phyloP scores from a whole-genome alignment of 1,140 invertebrate genomes.

The Bombus huntii region DNA sequence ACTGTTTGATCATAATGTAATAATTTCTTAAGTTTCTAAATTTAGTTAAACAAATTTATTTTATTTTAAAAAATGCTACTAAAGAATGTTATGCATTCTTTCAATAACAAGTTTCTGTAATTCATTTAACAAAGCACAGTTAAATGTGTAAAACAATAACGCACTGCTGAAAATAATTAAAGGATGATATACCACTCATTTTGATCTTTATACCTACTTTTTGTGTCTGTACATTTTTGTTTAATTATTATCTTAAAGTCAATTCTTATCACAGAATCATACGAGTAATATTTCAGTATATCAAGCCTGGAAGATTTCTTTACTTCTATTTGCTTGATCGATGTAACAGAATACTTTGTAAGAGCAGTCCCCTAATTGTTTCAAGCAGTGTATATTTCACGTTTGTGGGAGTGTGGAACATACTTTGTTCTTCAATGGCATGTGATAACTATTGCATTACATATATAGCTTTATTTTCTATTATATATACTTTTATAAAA shows the following conservation, averaged over 20 bases:
- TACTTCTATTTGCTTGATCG: neutral
- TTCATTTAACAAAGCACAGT: constrained; percentile 24
- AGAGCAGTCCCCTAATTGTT: neutral
- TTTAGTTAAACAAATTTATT: constrained; percentile 1
- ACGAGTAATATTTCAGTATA: neutral
- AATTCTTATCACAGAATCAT: too few species aligned
- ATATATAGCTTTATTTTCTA: neutral
- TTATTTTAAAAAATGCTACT: neutral
- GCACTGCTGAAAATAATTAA: neutral
- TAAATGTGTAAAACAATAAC: neutral
- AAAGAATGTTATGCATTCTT: neutral
- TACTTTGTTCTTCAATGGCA: neutral
- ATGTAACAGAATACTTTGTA: neutral
- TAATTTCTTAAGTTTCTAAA: constrained; percentile 15
- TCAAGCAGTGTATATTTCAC: neutral
- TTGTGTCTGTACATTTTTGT: neutral
- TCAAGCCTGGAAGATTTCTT: neutral
- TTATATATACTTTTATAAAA: constrained; percentile 41
- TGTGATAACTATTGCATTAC: constrained; percentile 2
- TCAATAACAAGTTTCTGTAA: neutral
- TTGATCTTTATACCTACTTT: neutral
- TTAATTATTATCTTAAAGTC: too few species aligned
- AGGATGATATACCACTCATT: neutral
- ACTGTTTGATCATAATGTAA: constrained; percentile 14
- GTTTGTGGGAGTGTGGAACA: neutral